phyloP scores from a whole-genome alignment of 2,797 vertebrate species.

The Parauchenoglanis punctatus region DNA sequence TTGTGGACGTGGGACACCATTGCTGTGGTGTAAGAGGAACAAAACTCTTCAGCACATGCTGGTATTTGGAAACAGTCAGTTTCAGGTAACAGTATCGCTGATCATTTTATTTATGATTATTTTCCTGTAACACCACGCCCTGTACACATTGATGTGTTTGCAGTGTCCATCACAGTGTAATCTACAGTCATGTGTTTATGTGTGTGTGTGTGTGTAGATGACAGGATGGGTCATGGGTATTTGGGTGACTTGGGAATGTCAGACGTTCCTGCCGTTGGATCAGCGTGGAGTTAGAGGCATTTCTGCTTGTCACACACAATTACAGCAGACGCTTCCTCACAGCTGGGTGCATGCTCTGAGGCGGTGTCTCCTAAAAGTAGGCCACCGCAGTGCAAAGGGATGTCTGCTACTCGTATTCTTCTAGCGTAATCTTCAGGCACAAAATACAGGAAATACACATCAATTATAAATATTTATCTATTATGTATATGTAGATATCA shows the following conservation, averaged over 20 bases:
- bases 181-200: background rate
- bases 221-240: background rate
- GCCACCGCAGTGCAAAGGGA: constrained; percentile 27
- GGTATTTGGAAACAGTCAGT: too few species aligned
- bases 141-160: too few species aligned
- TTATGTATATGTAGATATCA: background rate
- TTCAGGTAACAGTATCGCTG: too few species aligned
- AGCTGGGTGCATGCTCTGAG: constrained; percentile 11
- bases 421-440: background rate
- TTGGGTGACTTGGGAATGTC: constrained; percentile 9
- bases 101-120: too few species aligned
- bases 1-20: too few species aligned
- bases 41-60: too few species aligned
- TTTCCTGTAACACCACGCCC: too few species aligned
- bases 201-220: constrained; percentile 6
- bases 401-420: background rate
- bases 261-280: background rate
- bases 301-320: constrained; percentile 39
- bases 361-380: constrained; percentile 26
- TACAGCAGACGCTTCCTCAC: constrained; percentile 35
- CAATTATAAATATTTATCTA: background rate
- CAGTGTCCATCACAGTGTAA: too few species aligned
- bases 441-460: background rate
- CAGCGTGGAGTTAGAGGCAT: constrained; percentile 13
- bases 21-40: too few species aligned